Conservation (phyloP, 2,888 invertebrate species). For the Phasia obesa region DNA sequence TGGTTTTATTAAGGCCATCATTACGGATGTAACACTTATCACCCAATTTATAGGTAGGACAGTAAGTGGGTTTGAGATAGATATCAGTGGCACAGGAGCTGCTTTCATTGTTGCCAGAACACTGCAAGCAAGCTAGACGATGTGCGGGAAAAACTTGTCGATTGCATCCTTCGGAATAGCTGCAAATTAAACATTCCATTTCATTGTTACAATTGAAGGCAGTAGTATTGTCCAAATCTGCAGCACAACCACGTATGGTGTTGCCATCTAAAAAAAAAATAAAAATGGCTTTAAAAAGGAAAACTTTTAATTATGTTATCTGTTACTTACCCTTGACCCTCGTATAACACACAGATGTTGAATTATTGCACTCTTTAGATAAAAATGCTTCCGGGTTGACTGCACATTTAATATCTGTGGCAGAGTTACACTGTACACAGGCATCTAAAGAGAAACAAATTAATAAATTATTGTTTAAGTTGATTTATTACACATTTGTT, state of each 20-base stretch:
- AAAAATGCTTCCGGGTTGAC: constrained; percentile 76
- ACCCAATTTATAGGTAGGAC: constrained; percentile 77
- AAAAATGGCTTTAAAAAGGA: neutral
- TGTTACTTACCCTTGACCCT: constrained; percentile 75
- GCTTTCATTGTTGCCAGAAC: constrained; percentile 74
- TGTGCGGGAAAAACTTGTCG: constrained; percentile 77
- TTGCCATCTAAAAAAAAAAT: constrained; percentile 74
- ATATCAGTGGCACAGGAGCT: constrained; percentile 77
- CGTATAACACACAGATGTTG: constrained; percentile 76
- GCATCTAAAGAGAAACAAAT: constrained; percentile 77
- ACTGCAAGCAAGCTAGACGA: constrained; percentile 79
- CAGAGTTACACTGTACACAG: constrained; percentile 80
- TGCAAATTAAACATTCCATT: constrained; percentile 77
- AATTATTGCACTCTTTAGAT: constrained; percentile 76
- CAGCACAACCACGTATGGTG: constrained; percentile 79
- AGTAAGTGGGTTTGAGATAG: constrained; percentile 73
- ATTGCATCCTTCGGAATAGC: constrained; percentile 78
- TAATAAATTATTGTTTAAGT: too few relatives aligned
- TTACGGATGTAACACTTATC: constrained; percentile 79
- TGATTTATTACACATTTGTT: too few relatives aligned
- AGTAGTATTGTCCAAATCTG: constrained; percentile 77
- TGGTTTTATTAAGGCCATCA: constrained; percentile 71
- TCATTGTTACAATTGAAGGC: constrained; percentile 76
- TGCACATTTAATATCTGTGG: constrained; percentile 77
- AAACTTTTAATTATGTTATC: neutral